Conservation (phyloP, 2,113 vertebrate species). For the Ammodytes marinus region DNA sequence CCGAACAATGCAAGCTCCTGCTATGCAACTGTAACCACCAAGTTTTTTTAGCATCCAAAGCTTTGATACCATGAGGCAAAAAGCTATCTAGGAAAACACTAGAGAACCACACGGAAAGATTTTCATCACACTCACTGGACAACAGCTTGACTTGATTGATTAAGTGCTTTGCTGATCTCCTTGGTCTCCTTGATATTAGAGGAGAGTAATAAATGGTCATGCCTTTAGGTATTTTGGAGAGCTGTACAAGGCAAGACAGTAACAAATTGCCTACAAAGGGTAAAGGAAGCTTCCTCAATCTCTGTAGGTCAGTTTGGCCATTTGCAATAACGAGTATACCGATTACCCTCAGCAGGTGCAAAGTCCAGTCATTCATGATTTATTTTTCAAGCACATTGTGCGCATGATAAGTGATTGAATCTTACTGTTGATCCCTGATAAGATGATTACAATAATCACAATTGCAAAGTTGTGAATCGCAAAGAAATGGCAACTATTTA, state of each 20-base stretch:
- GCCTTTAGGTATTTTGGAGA: constrained; percentile 55
- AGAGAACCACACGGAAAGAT: constrained; percentile 45
- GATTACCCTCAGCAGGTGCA: constrained; percentile 14
- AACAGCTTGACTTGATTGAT: constrained; percentile 69
- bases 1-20: constrained; percentile 10
- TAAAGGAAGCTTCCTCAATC: constrained; percentile 16
- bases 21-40: background rate
- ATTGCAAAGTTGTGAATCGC: background rate
- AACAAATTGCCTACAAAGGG: constrained; percentile 49
- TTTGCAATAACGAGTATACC: background rate
- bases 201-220: constrained; percentile 69
- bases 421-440: background rate
- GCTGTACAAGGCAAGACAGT: constrained; percentile 20
- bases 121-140: constrained; percentile 47
- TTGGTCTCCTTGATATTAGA: constrained; percentile 69
- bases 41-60: constrained; percentile 12
- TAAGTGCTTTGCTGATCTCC: constrained; percentile 68
- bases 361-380: constrained; percentile 5
- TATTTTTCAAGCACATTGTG: constrained; percentile 18
- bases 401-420: constrained; percentile 25
- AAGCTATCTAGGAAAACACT: constrained; percentile 39
- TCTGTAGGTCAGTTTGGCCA: constrained; percentile 12
- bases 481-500: background rate
- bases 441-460: background rate
- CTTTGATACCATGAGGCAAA: constrained; percentile 48